Percentiles rank a stretch among this genome's conserved stretches.
phyloP scores from a whole-genome alignment of 2,888 invertebrate genomes.

The Netelia inedita region DNA sequence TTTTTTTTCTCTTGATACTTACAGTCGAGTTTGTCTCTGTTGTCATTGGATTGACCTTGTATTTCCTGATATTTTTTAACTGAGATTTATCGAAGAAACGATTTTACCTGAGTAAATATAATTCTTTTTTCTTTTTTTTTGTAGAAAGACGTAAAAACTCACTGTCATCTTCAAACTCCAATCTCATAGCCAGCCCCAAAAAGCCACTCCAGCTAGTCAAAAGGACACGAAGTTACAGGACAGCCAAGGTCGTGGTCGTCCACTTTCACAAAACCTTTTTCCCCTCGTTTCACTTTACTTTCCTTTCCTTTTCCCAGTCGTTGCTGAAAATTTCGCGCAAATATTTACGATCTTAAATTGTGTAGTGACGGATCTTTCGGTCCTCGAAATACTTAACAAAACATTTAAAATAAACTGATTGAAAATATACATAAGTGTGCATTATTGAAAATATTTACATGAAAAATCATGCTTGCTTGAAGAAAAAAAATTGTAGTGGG shows the following conservation, averaged over 20 bases:
- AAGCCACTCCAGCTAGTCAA: conserved; percentile 93
- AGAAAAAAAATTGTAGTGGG: no score
- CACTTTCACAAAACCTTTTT: neutral
- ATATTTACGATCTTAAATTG: no score
- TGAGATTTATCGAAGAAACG: conserved; percentile 80
- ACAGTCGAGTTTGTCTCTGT: no score
- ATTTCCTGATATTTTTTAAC: conserved; percentile 88
- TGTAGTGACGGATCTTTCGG: no score
- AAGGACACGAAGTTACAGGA: neutral
- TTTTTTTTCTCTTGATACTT: no score
- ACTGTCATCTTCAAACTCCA: conserved; percentile 94
- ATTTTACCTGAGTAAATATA: conserved; percentile 36
- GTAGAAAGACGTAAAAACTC: conserved; percentile 72
- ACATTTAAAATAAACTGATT: no score
- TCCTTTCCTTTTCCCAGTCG: no score
- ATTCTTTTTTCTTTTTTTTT: neutral
- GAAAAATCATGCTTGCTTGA: no score
- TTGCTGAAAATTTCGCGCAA: no score
- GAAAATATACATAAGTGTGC: no score
- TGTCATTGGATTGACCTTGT: conserved; percentile 80
- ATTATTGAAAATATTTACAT: no score
- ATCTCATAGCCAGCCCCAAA: conserved; percentile 93
- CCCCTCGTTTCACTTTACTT: conserved; percentile 6
- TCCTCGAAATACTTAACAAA: no score
- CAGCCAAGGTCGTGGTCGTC: neutral